Base-by-base conservation (phyloP, 2,797 vertebrate species). In the Sebastes kiyomatsui region DNA sequence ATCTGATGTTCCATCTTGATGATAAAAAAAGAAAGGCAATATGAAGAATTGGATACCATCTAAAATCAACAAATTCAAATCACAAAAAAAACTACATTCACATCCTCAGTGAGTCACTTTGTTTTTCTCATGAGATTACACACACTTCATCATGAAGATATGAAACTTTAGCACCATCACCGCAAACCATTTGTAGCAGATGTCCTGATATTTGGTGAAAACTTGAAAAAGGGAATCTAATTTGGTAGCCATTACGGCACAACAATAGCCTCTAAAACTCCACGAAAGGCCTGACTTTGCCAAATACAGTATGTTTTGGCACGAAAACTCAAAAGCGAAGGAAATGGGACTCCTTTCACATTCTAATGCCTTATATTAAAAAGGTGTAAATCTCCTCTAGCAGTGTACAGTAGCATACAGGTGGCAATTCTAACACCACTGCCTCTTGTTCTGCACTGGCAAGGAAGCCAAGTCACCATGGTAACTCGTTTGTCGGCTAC, bases 171-270 rank as follows among this genome's bases (percentile, higher is more conserved):
- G 65, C 54, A 52, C 8, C 49, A 56, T 83, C 61, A 30, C 60
- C 75, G 20, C 35, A 79, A 85, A 77, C 8, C 20, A 38, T 72
- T 71, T 70, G 77, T 69, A 82, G 71, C 75, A 67, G 38, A 67
- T 67, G 58, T 70, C 66, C 64, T 61, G 49, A 69, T 46, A 74
- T 70, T 79, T 56, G 61, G 67, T 55, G 22, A 66, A 67, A 79
- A 80, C 22, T 78, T 80, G 55, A 83, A 81, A 81, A 94, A 88
- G 77, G 89, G 88, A 93, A 83, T 67, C 84, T 2, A 49, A 79
- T 67, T 80, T 72, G 23, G 73, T 62, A 23, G 75, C 80, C 35
- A 81, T 85, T 5, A 10, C 59, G 83, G 86, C 73, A 69, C 68
- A 85, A 75, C 27, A 42, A 38, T 30, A 78, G 74, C 80, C 58